Evolutionary conservation across 2,113 vertebrate species (phyloP), one percentile per base, ranked within the genome.

Genomic region (Vicugna pacos): DNA sequence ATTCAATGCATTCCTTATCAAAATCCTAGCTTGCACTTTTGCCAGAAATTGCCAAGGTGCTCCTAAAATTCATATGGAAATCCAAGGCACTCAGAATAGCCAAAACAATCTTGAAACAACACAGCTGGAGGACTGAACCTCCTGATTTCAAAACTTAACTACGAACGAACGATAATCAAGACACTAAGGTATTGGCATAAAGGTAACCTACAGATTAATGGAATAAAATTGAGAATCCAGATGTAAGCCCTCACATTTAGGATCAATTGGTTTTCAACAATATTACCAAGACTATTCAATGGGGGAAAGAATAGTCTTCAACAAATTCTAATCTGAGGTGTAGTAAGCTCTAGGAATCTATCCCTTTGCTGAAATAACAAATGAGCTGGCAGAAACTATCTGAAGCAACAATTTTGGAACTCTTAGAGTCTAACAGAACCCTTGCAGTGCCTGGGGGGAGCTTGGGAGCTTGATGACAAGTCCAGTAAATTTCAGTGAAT

Each of bases 131-230:
- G 54, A 85, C n/a, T 85, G 35, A 77, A 72, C 70, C 19, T 52
- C 26, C 64, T 70, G 20, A 24, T 90, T 79, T 84, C 35, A 72
- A 38, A 89, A 95, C 28, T 89, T 94, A 82, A 82, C 22, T 67
- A 30, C 26, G 48, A 93, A 58, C 12, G 38, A n/a, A 24, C 12
- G 20, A 14, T 62, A 72, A 52, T 62, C 84, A 88, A 67, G 16
- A 72, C 42, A 87, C 32, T 52, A 24, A 80, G 42, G 13, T 80
- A 62, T 5, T 42, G 35, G 50, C 50, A 58, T 87, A 70, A 72
- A 56, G 35, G 42, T 24, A 86, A 58, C 84, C 19, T 58, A 87
- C 50, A 58, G 67, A 42, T 72, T 35, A 58, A 0, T 72, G 26
- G 24, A 72, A 72, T 87, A 87, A 87, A 87, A 87, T 14, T 72